Evolutionary conservation across 2,113 vertebrate genomes (phyloP).

Genomic region (Phaethornis superciliosus): DNA sequence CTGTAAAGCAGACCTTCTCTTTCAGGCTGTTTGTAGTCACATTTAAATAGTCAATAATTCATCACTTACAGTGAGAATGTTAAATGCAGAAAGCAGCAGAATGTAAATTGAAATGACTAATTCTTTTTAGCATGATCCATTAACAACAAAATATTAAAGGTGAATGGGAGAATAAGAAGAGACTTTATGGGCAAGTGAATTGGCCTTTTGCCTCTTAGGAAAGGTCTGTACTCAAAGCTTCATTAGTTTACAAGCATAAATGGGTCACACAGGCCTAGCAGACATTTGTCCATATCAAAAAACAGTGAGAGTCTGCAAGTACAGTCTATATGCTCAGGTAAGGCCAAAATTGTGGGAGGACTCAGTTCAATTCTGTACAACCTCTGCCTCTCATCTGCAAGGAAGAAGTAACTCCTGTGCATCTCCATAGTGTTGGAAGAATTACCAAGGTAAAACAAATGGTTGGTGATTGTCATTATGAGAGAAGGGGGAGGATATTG

Average conservation of each 20-base stretch:
- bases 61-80: conserved; percentile 32
- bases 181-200: neutral
- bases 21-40: conserved; percentile 42
- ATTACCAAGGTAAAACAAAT: neutral
- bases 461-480: neutral
- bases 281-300: conserved; percentile 16
- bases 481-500: neutral
- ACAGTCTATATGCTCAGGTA: neutral
- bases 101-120: conserved; percentile 68
- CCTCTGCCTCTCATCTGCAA: neutral
- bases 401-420: neutral
- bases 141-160: conserved; percentile 66
- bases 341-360: neutral
- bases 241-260: conserved; percentile 25
- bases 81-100: conserved; percentile 63
- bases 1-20: neutral
- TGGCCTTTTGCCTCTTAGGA: conserved; percentile 20
- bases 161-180: conserved; percentile 18
- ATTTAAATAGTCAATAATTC: conserved; percentile 70
- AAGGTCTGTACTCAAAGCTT: conserved; percentile 44
- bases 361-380: neutral
- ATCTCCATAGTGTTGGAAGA: neutral
- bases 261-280: neutral
- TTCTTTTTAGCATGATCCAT: conserved; percentile 67
- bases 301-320: neutral